Evolutionary conservation across 2,888 invertebrate species (phyloP), one percentile per base, ranked within the genome.

Genomic region (Xestobium rufovillosum): DNA sequence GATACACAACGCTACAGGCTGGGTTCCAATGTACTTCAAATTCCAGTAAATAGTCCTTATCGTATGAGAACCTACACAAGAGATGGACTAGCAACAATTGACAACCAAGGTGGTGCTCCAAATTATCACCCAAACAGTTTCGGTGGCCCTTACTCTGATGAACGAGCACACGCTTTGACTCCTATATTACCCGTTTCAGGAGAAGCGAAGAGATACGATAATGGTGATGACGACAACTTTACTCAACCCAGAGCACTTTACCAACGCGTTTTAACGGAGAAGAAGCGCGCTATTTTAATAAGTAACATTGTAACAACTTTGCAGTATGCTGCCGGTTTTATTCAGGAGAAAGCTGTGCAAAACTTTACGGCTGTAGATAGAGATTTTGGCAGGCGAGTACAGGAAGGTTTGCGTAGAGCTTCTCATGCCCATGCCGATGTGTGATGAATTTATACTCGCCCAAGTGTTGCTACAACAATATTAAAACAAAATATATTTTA

Each of bases 111-210:
- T 3, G 85, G 83, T 14, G 83, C 85, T 3, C 96, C 96, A 3
- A 96, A 96, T 66, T 97, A 97, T 63, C 92, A 78, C 71, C 97
- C 97, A 1, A 97, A 97, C 70, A 94, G 92, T 44, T 97, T 95
- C 68, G 73, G 76, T 43, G 96, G 95, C 0, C 92, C 95, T 0
- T 75, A 78, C 47, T 76, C 76, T 44, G 77, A 79, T 52, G 73
- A 77, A 1, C 69, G 77, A 2, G 82, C 81, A 1, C 73, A 73
- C 47, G 66, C 69, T 26, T 55, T 80, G 27, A 65, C 73, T 23
- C 73, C 77, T 2, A 69, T 73, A 28, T 78, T 77, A 59, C 61
- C 65, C 14, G 57, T 78, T 2, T 67, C 72, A 36, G 94, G 90
- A 0, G 89, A 92, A 57, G 80, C 88, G 9, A 76, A 75, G 49